Evolutionary conservation across 1,140 invertebrate genomes (phyloP), one percentile per base, ranked within the genome.

Genomic region (Frieseomelitta varia): DNA sequence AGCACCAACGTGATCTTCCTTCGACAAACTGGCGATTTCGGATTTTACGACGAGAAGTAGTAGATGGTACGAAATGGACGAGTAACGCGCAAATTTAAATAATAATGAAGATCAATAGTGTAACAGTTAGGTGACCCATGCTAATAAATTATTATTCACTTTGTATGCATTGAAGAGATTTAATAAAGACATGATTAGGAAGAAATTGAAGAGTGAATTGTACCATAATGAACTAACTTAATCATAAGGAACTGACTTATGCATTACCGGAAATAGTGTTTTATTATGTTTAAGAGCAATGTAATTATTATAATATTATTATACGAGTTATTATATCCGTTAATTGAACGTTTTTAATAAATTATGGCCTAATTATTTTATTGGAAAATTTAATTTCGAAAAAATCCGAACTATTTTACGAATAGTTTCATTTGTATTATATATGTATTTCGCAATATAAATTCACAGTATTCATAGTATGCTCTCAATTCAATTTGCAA

Each of bases 41-140:
- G 17, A 3, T 27, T 78, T 27, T 21, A 21, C 19, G 21, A 34
- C 30, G 3, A 34, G 11, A 4, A 53, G 30, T 30, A 51, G 10
- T 61, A n/a, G 11, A 12, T 61, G 14, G 58, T n/a, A 14, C 24
- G 27, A 39, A 12, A 58, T 30, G 53, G 34, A 72, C 19, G 56
- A 11, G 11, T n/a, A 34, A 55, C 27, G 27, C n/a, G 69, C 6
- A 53, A 73, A 73, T 72, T 72, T 61, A 39, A 81, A 72, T 81
- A 53, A 58, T 24, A 74, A 81, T 61, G 12, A 15, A 58, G 19
- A 73, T 61, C 39, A 63, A 68, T 67, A 39, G 34, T 14, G 51
- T 4, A 58, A 71, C 61, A n/a, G 55, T 73, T 27, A 27, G 1
- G 17, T 8, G 15, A 30, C 27, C 51, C 2, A 2, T 4, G 58